phyloP scores from a whole-genome alignment of 2,113 vertebrate genomes.

The Paradisaea rubra region DNA sequence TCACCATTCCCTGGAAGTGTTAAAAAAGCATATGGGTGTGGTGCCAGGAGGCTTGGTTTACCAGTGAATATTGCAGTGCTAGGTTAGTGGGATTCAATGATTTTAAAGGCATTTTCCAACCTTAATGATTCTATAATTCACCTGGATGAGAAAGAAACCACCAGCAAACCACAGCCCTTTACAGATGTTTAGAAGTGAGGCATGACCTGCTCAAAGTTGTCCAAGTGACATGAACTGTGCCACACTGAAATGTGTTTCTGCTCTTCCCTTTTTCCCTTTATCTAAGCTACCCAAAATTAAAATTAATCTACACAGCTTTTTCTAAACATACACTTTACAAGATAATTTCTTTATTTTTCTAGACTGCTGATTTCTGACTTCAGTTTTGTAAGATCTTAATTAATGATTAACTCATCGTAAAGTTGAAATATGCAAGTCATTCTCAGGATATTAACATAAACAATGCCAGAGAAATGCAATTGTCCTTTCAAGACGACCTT shows the following conservation, averaged over 20 bases:
- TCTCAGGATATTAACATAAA: slow-evolving; percentile 59
- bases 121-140: not conserved
- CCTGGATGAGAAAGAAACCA: not conserved
- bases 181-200: not conserved
- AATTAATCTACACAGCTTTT: not conserved
- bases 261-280: not conserved
- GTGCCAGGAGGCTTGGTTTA: not conserved
- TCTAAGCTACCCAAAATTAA: not conserved
- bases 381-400: slow-evolving; percentile 53
- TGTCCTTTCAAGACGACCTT: slow-evolving; percentile 65
- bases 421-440: slow-evolving; percentile 67
- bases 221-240: not conserved
- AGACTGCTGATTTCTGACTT: slow-evolving; percentile 36
- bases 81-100: rapidly evolving
- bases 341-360: not conserved
- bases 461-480: slow-evolving; percentile 34
- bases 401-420: slow-evolving; percentile 67
- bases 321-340: not conserved
- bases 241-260: not conserved
- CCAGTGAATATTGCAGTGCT: not conserved
- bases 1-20: not conserved
- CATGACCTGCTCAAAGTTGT: not conserved
- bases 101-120: not conserved
- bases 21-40: not conserved
- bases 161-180: not conserved